Evolutionary conservation across 2,888 invertebrate genomes (phyloP).

Genomic region (Chromoteleia sp.): DNA sequence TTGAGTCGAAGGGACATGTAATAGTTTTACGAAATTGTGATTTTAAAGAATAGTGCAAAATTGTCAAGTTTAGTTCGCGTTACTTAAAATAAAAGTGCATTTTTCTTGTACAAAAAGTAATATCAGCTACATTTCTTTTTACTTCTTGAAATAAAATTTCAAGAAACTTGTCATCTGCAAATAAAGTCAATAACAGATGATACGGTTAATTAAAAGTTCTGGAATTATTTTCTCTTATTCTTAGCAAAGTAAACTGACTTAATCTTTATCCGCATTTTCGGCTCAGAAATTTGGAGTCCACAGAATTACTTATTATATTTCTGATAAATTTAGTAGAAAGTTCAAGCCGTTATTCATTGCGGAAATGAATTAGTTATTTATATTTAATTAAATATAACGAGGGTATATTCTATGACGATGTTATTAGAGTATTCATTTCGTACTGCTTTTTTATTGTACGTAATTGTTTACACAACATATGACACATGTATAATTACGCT

Average conservation of each 20-base stretch:
- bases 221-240: slow-evolving; percentile 20
- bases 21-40: slow-evolving; percentile 15
- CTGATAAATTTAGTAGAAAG: not conserved
- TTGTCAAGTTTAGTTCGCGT: not conserved
- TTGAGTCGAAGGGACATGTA: slow-evolving; percentile 25
- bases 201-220: slow-evolving; percentile 11
- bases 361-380: no score
- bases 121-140: no score
- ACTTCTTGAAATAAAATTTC: no score
- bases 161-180: not conserved
- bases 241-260: slow-evolving; percentile 25
- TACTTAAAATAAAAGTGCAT: not conserved
- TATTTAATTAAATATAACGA: no score
- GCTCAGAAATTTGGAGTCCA: slow-evolving; percentile 27
- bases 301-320: slow-evolving; percentile 27
- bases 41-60: not conserved
- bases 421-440: no score
- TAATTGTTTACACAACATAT: no score
- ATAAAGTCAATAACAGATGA: not conserved
- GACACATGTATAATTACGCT: no score
- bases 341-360: not conserved
- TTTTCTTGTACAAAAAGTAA: no score
- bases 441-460: no score
- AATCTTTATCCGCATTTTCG: slow-evolving; percentile 27
- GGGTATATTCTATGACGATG: no score